Evolutionary conservation across 1,140 invertebrate species (phyloP).

Genomic region (Saccostrea glomerata): DNA sequence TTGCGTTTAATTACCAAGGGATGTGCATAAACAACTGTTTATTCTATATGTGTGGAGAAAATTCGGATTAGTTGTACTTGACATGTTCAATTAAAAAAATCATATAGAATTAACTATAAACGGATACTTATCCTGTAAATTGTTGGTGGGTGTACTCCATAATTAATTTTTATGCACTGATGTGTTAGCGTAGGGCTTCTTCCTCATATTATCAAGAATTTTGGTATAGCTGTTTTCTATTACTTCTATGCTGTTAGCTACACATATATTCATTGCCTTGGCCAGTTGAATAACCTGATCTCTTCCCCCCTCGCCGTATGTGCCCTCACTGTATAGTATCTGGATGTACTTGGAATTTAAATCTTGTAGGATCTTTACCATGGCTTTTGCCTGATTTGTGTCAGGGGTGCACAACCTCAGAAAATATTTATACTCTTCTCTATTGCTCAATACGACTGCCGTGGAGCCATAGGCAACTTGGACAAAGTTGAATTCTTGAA

Average conservation of each 20-base stretch:
- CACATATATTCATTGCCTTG: conserved; percentile 42
- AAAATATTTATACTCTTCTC: conserved; percentile 56
- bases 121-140: too few relatives aligned
- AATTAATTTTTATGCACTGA: too few relatives aligned
- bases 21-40: too few relatives aligned
- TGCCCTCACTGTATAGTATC: conserved; percentile 55
- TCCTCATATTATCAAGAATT: conserved; percentile 39
- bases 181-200: conserved; percentile 43
- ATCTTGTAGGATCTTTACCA: conserved; percentile 55
- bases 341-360: conserved; percentile 49
- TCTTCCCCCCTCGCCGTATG: conserved; percentile 59
- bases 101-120: too few relatives aligned
- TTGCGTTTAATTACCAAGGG: too few relatives aligned
- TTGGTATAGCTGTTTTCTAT: conserved; percentile 38
- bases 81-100: too few relatives aligned
- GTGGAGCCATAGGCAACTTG: conserved; percentile 59
- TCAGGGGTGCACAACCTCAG: conserved; percentile 55
- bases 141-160: too few relatives aligned
- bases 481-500: conserved; percentile 45
- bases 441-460: conserved; percentile 53
- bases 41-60: too few relatives aligned
- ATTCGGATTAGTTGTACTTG: too few relatives aligned
- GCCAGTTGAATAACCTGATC: conserved; percentile 41
- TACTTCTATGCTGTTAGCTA: conserved; percentile 52
- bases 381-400: conserved; percentile 54